Base-by-base conservation (phyloP, 2,113 vertebrate genomes). In the Ciconia boyciana region DNA sequence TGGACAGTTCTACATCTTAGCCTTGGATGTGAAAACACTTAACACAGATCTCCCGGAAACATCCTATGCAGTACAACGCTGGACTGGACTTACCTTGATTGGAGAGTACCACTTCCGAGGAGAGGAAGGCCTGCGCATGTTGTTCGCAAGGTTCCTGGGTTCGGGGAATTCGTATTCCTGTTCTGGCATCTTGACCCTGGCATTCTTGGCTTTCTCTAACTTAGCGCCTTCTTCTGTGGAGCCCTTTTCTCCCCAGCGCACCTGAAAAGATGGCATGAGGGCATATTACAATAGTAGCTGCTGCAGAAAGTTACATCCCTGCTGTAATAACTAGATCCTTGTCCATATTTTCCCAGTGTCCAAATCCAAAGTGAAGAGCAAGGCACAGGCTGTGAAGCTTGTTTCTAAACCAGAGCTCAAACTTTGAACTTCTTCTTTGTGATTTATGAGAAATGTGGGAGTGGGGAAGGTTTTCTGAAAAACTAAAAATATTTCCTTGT, bases 141-240 rank as follows among this genome's bases (percentile, higher is more conserved):
- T 97, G 68, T 98, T 99, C 58, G 98, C 99, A 16, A 99, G 99
- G 83, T 98, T 98, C 52, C 99, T 98, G 25, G 97, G 97, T 39
- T 99, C 98, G 0, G 98, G 97, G 52, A 95, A 97, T 71, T 98
- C 98, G 1, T 98, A 99, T 46, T 99, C 99, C 96, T 99, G 99
- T 41, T 99, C 99, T 1, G 99, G 99, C 99, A 99, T 99, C 97
- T 99, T 99, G 49, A 99, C 99, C 52, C 98, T 98, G 20, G 99
- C 99, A 5, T 99, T 99, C 98, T 99, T 99, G 82, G 99, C 99
- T 84, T 99, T 99, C 95, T 99, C 99, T 94, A 99, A 68, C 93
- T 99, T 99, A 29, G 99, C 99, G 0, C 99, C 99, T 98, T 99
- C 99, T 94, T 99, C 99, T 0, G 99, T 99, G 51, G 99, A 99